phyloP scores from a whole-genome alignment of 1,140 invertebrate genomes.

The Zaprionus africanus region DNA sequence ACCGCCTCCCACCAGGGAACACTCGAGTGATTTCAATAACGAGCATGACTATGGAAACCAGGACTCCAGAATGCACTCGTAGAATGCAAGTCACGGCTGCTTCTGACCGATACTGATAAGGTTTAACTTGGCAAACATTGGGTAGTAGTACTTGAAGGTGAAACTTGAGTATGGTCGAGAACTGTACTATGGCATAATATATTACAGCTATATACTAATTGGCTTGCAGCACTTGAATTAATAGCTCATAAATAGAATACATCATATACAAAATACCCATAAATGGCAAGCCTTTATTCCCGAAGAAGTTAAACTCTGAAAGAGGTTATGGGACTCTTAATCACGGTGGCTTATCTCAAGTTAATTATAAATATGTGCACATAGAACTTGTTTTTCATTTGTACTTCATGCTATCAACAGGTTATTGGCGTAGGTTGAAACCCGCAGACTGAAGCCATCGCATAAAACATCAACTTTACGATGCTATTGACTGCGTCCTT shows the following conservation, averaged over 20 bases:
- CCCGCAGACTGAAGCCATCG: too few species aligned
- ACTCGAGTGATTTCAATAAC: too few species aligned
- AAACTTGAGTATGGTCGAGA: neutral
- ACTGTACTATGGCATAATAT: neutral
- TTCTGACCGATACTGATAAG: neutral
- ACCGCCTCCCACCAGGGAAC: neutral
- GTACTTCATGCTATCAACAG: too few species aligned
- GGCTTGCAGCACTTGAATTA: neutral
- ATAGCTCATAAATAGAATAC: neutral
- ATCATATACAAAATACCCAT: neutral
- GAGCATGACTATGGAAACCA: neutral
- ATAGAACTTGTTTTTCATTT: too few species aligned
- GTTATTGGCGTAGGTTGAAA: too few species aligned
- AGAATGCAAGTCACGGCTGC: conserved; percentile 1
- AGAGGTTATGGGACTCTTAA: too few species aligned
- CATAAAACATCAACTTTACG: too few species aligned
- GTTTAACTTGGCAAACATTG: neutral
- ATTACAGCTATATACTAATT: neutral
- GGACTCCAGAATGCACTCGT: neutral
- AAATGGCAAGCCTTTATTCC: neutral
- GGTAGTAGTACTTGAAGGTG: neutral
- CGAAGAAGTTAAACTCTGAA: too few species aligned
- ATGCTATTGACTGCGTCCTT: too few species aligned
- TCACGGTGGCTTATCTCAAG: too few species aligned
- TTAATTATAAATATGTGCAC: too few species aligned